Conservation (phyloP, 2,797 vertebrate genomes). For the Macrochelys suwanniensis region DNA sequence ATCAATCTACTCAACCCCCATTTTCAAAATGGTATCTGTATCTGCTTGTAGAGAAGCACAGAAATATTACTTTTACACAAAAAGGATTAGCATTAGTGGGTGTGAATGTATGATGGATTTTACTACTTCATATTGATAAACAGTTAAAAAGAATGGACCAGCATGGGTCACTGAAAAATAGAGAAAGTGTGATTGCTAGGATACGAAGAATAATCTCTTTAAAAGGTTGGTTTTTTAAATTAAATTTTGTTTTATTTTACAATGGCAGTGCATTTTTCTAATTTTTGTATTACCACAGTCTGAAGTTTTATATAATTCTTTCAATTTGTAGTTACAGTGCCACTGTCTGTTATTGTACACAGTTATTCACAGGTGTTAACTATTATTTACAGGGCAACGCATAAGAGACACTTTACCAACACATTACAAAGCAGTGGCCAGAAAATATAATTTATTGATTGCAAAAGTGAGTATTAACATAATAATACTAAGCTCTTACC, state of each 20-base stretch:
- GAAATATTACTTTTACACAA: slow-evolving; percentile 27
- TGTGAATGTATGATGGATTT: neutral
- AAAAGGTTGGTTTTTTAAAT: neutral
- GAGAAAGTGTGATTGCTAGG: slow-evolving; percentile 15
- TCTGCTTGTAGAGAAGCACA: neutral
- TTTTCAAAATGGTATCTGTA: slow-evolving; percentile 8
- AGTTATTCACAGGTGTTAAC: slow-evolving; percentile 39
- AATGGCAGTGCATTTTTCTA: neutral
- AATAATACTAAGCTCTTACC: neutral
- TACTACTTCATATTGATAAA: slow-evolving; percentile 2
- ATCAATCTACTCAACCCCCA: neutral
- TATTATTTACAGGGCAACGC: slow-evolving; percentile 26
- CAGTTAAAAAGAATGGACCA: neutral
- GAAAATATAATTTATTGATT: neutral
- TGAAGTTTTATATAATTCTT: neutral
- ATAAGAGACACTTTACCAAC: neutral
- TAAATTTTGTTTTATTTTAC: slow-evolving; percentile 35
- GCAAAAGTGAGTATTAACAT: neutral
- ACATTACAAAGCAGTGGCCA: neutral
- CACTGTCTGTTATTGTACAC: neutral
- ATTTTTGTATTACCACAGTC: neutral
- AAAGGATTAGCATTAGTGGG: slow-evolving; percentile 33
- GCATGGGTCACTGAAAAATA: slow-evolving; percentile 4
- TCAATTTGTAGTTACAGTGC: neutral
- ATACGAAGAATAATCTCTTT: neutral